Percentiles rank a stretch among this genome's conserved stretches.
Evolutionary conservation across 2,797 vertebrate genomes (phyloP).

Genomic region (Nyctalus aviator): DNA sequence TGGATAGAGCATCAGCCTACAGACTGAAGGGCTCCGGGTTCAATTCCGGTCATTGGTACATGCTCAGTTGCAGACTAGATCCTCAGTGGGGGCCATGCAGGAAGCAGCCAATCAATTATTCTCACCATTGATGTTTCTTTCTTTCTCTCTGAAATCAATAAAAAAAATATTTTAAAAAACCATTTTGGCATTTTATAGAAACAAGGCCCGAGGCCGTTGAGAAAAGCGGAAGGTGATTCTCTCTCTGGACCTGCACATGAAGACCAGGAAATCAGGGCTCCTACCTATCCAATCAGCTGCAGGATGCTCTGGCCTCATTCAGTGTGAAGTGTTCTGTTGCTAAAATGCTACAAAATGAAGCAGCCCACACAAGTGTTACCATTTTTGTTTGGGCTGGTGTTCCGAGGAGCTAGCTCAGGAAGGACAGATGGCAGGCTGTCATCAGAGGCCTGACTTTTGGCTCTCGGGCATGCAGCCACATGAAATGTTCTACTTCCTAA

Average conservation of each 20-base stretch:
- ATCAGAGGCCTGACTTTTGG: slow-evolving; percentile 67
- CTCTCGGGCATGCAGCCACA: slow-evolving; percentile 67
- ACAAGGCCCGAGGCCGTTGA: not conserved
- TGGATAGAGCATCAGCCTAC: no score
- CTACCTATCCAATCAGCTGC: slow-evolving; percentile 17
- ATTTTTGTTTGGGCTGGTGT: slow-evolving; percentile 68
- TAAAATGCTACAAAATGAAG: slow-evolving; percentile 74
- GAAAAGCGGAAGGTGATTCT: not conserved
- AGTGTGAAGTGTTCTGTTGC: slow-evolving; percentile 64
- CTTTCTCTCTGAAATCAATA: no score
- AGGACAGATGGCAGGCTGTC: slow-evolving; percentile 68
- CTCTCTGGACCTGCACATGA: not conserved
- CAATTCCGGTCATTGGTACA: no score
- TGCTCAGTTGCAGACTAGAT: no score
- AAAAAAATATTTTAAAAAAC: not conserved
- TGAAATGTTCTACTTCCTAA: slow-evolving; percentile 64
- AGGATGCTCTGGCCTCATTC: slow-evolving; percentile 50
- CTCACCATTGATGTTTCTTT: no score
- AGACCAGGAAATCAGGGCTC: not conserved
- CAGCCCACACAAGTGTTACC: slow-evolving; percentile 25
- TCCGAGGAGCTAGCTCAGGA: slow-evolving; percentile 46
- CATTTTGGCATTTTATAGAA: not conserved
- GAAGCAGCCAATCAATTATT: no score
- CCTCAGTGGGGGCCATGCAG: no score
- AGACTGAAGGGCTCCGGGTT: no score